These are phyloP conservation scores for Leucoptera coffeella DNA, from an alignment of 2,888 invertebrate genomes.

Conservation along the genomic window DNA sequence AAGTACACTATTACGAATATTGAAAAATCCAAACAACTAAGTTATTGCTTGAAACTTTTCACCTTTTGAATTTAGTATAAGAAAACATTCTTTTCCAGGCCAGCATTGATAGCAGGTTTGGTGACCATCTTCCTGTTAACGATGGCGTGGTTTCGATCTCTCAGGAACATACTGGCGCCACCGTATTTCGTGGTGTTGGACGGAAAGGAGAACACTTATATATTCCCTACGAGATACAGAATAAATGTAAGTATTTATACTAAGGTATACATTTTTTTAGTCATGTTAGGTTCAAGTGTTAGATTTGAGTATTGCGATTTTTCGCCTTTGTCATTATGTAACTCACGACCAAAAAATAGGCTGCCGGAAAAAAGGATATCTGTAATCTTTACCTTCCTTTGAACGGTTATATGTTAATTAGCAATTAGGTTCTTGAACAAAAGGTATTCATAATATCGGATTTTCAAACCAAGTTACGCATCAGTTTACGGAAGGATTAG, in stretches of 20 bases:
- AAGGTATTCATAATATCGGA: no score
- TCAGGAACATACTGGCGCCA: constrained; percentile 48
- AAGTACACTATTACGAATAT: no score
- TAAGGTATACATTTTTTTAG: no score
- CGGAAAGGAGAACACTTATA: constrained; percentile 48
- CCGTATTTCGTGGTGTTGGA: constrained; percentile 57
- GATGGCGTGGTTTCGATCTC: constrained; percentile 25
- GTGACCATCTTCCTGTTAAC: constrained; percentile 13
- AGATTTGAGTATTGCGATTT: no score
- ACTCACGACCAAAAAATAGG: no score
- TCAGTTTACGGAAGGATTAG: no score
- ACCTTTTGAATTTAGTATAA: not conserved
- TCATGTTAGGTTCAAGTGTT: no score
- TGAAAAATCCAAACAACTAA: not conserved
- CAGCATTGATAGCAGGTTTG: constrained; percentile 18
- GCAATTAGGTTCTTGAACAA: no score
- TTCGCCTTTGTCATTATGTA: no score
- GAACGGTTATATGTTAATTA: no score
- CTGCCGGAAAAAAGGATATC: no score
- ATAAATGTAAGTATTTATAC: constrained; percentile 25
- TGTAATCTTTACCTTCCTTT: no score
- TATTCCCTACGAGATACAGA: constrained; percentile 53
- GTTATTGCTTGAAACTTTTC: not conserved
- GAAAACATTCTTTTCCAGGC: constrained; percentile 14
- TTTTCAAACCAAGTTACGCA: not conserved